Conservation (phyloP, 2,113 vertebrate species). For the Myocastor coypus region DNA sequence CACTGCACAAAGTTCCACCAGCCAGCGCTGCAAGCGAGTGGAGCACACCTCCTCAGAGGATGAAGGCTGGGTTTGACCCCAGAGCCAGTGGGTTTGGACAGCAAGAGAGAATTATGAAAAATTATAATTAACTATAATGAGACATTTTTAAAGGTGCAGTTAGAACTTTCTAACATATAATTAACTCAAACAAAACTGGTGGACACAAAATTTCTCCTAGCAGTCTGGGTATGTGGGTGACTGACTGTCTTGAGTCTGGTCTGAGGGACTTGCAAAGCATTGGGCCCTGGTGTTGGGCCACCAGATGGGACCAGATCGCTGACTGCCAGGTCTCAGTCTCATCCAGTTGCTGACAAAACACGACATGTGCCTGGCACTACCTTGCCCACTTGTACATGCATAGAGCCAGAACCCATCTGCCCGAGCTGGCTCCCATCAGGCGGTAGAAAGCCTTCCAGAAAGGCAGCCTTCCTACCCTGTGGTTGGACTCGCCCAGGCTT, state of each 20-base stretch:
- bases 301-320: neutral
- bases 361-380: neutral
- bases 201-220: conserved; percentile 75
- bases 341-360: neutral
- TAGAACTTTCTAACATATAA: conserved; percentile 57
- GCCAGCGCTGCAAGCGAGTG: rapidly evolving
- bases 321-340: neutral
- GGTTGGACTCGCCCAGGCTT: neutral
- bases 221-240: conserved; percentile 48
- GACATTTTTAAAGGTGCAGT: neutral
- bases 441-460: neutral
- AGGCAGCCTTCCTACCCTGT: neutral
- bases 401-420: neutral
- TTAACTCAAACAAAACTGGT: conserved; percentile 74
- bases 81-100: conserved; percentile 2
- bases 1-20: neutral
- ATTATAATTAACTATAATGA: neutral
- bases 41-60: neutral
- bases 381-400: neutral
- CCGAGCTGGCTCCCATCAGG: neutral
- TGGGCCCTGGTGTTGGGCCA: neutral
- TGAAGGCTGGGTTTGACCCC: conserved; percentile 13
- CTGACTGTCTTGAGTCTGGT: conserved; percentile 67
- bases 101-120: neutral
- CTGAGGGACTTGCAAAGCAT: conserved; percentile 55